phyloP scores from a whole-genome alignment of 2,888 invertebrate species.

The Dolichomitus sp. region DNA sequence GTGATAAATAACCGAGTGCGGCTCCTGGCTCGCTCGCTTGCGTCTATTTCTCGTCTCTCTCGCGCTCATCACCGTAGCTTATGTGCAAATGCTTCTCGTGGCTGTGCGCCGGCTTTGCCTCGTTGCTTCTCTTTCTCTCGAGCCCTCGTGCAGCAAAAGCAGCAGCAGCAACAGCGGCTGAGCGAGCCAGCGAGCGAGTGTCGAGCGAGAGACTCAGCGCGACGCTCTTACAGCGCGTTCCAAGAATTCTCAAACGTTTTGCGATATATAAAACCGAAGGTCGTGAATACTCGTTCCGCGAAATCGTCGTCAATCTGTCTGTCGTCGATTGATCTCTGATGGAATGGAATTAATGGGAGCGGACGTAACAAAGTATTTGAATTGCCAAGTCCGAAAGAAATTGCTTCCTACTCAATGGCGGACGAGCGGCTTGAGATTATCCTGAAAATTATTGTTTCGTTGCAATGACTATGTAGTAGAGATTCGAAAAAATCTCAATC shows the following conservation, averaged over 20 bases:
- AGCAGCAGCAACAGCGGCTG: slow-evolving; percentile 27
- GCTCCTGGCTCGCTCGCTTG: slow-evolving; percentile 65
- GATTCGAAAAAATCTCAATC: not conserved
- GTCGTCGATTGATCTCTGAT: slow-evolving; percentile 47
- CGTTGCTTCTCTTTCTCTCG: slow-evolving; percentile 49
- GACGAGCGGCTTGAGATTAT: not conserved
- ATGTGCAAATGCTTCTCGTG: slow-evolving; percentile 22
- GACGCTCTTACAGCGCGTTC: slow-evolving; percentile 54
- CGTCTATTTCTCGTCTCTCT: slow-evolving; percentile 52
- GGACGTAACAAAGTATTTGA: slow-evolving; percentile 23
- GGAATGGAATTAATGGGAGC: slow-evolving; percentile 31
- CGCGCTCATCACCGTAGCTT: slow-evolving; percentile 21
- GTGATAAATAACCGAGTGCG: slow-evolving; percentile 78
- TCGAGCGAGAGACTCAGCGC: slow-evolving; percentile 37
- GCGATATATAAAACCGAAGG: slow-evolving; percentile 38
- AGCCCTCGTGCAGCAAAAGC: slow-evolving; percentile 28
- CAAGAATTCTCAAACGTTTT: slow-evolving; percentile 51
- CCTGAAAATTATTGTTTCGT: not conserved
- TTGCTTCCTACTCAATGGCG: not conserved
- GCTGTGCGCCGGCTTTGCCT: slow-evolving; percentile 14
- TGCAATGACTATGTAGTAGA: not conserved
- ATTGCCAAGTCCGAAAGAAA: slow-evolving; percentile 3
- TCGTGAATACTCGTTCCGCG: slow-evolving; percentile 24
- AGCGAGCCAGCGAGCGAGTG: not conserved
- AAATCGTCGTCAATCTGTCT: slow-evolving; percentile 60